These are phyloP conservation scores for Luscinia luscinia DNA, from an alignment of 2,797 vertebrate genomes.

Conservation along the genomic window DNA sequence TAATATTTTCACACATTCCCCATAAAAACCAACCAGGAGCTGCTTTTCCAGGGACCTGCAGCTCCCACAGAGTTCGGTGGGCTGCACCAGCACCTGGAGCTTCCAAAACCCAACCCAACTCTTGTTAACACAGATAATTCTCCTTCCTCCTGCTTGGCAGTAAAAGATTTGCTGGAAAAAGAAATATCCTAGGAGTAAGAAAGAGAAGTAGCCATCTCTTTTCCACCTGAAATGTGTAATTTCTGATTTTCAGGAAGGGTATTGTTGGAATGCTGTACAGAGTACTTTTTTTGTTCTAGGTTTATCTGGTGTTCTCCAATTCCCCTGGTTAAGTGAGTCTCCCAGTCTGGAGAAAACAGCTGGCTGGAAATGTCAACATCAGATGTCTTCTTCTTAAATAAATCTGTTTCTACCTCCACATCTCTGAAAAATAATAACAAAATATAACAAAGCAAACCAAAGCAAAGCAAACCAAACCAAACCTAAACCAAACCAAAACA, in stretches of 20 bases:
- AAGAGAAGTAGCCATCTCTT: background rate
- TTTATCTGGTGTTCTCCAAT: background rate
- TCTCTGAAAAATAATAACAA: background rate
- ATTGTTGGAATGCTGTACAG: background rate
- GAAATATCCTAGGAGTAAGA: background rate
- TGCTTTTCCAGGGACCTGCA: background rate
- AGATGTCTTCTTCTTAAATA: background rate
- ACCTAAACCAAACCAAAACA: rapidly evolving
- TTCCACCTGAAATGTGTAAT: background rate
- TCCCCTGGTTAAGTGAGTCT: background rate
- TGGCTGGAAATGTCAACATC: background rate
- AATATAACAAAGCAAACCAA: background rate
- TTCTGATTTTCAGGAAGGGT: background rate
- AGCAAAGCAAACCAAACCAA: background rate
- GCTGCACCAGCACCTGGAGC: background rate
- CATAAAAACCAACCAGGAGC: background rate
- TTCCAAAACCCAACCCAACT: background rate
- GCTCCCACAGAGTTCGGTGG: background rate
- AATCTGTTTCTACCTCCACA: background rate
- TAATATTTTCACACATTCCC: background rate
- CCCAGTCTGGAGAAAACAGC: background rate
- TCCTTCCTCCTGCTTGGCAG: background rate
- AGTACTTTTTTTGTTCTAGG: background rate
- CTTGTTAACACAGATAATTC: background rate
- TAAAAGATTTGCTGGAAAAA: background rate